These are phyloP conservation scores for Gyps fulvus DNA, from an alignment of 2,113 vertebrate genomes.

Conservation along the genomic window DNA sequence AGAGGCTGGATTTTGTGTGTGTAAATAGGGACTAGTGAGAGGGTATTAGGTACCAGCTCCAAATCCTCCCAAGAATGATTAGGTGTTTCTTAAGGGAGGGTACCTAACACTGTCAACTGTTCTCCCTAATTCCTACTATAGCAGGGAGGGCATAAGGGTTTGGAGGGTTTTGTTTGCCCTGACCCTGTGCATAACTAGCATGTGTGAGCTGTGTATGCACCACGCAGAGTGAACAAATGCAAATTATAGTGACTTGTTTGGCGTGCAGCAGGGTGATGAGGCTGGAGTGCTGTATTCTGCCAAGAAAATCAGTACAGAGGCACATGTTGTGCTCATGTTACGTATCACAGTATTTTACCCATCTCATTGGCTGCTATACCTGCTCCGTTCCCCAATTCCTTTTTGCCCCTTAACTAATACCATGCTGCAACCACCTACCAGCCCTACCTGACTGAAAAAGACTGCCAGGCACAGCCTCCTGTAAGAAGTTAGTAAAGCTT, in stretches of 20 bases:
- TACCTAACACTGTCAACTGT: not conserved
- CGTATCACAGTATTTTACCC: not conserved
- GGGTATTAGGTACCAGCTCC: not conserved
- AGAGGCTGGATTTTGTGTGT: not conserved
- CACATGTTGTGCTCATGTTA: not conserved
- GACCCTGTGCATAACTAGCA: not conserved
- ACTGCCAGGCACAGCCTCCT: not conserved
- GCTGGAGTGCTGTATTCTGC: not conserved
- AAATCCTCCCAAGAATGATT: not conserved
- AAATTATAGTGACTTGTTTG: not conserved
- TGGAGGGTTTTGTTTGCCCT: not conserved
- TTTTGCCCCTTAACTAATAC: not conserved
- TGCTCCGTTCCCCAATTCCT: not conserved
- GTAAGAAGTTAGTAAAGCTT: not conserved
- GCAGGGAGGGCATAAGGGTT: not conserved
- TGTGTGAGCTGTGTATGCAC: not conserved
- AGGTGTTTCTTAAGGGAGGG: not conserved
- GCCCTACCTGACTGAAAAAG: not conserved
- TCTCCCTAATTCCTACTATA: not conserved
- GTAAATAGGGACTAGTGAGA: not conserved
- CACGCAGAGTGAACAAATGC: not conserved
- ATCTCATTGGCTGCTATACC: not conserved
- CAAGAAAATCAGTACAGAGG: not conserved
- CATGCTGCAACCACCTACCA: not conserved
- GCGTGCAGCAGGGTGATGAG: not conserved